Evolutionary conservation across 2,113 vertebrate species (phyloP).

Genomic region (Neofelis nebulosa): DNA sequence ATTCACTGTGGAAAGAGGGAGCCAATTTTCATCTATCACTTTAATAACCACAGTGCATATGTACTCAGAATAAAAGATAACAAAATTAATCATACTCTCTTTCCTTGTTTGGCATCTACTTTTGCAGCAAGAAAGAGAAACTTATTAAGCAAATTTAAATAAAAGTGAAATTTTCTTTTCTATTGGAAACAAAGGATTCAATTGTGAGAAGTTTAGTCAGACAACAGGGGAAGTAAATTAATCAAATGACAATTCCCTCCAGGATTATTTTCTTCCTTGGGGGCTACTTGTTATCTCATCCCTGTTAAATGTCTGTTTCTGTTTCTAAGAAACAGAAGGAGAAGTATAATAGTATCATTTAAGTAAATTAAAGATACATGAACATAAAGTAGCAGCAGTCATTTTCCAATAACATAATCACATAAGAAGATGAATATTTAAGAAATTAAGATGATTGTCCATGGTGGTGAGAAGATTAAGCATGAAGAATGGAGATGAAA

Average conservation of each 20-base stretch:
- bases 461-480: not conserved
- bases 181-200: not conserved
- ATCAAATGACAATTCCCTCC: not conserved
- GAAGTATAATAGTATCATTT: not conserved
- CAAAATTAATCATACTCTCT: not conserved
- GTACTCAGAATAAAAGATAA: conserved; percentile 25
- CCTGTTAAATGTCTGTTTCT: not conserved
- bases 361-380: not conserved
- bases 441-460: not conserved
- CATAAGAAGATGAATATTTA: not conserved
- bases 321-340: not conserved
- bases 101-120: not conserved
- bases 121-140: conserved; percentile 27
- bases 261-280: not conserved
- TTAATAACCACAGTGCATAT: conserved; percentile 10
- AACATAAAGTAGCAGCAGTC: not conserved
- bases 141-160: not conserved
- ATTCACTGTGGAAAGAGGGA: not conserved
- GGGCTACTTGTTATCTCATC: not conserved
- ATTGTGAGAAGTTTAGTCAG: not conserved
- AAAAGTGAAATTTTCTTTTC: not conserved
- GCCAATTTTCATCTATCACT: conserved; percentile 6
- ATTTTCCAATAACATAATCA: not conserved
- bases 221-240: not conserved
- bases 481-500: not conserved